Evolutionary conservation across 1,140 invertebrate genomes (phyloP), one percentile per base, ranked within the genome.

Genomic region (Apis cerana): DNA sequence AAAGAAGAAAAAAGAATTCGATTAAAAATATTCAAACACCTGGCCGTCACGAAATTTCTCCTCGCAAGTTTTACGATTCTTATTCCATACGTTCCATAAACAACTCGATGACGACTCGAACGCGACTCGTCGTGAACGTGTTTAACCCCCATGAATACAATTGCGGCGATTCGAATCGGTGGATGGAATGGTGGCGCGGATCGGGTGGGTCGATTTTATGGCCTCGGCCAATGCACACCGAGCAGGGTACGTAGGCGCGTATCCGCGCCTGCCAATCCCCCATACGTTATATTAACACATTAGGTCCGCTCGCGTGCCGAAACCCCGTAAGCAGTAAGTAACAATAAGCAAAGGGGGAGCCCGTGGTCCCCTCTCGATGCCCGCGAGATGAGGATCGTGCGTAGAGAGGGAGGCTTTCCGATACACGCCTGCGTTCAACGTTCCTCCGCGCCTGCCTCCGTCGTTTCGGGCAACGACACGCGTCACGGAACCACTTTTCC

Each of bases 231-330:
- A 76, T 84, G 33, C 70, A 48, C 74, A 68, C 7, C 23, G 82
- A 33, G 70, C 85, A 67, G 86, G 79, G 78, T 85, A 80, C 79
- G 87, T 85, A 86, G 86, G 84, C 81, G 84, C 81, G 85, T 86
- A 90, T 89, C 87, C 88, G 89, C 85, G 82, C 80, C 80, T 61
- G 78, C 77, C 74, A 75, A 85, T 86, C 88, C 82, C 85, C 83
- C 89, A 90, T 92, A 92, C 89, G 90, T 91, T 93, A 91, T 91
- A 92, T 93, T 92, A 93, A 92, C 92, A 93, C 92, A 93, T 93
- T 93, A 93, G 90, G 87, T 84, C 85, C 83, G 90, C 89, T 92
- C 90, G 92, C 92, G 92, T 92, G 92, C 91, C 91, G 82, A 90
- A 91, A 92, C 87, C 87, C 88, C 87, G 89, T 92, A 92, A 92